Base-by-base conservation (phyloP, 2,797 vertebrate species). In the Rhinatrema bivittatum region DNA sequence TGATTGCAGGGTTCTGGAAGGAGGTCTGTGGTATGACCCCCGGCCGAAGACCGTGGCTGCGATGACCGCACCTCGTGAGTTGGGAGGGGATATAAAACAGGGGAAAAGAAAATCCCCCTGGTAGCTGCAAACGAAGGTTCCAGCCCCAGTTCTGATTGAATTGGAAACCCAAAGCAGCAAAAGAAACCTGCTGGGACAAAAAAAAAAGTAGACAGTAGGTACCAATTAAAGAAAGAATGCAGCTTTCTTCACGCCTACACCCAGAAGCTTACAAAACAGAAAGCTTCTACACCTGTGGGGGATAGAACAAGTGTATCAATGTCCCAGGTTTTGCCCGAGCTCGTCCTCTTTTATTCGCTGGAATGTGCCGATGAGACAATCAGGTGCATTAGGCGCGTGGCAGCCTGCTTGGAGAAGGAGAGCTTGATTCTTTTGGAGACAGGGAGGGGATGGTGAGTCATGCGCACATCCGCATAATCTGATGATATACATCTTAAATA, bases 261-360 rank as follows among this genome's bases (percentile, higher is more conserved):
- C 74, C 79, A 75, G 64, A 56, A 79, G 74, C 65, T 65, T 70
- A 72, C 63, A 65, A 72, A 78, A 84, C 82, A 77, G 71, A 68
- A 82, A 74, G 70, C 77, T 86, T 82, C 85, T 93, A 93, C 92
- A 95, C 92, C 92, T 95, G 92, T 71, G 87, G 85, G 86, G n/a
- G 81, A 81, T 80, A 72, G 89, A 94, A 95, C 92, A 95, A 95
- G 92, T 95, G 92, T 94, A 92, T 89, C 87, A 90, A 87, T 89
- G 90, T 91, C 85, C 86, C 41, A 56, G 39, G 73, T 77, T 76
- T 46, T 91, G 92, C 83, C 86, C 69, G 7, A 49, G 86, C 92
- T 87, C 85, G 92, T 83, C 68, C 1, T 37, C 66, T 47, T 77
- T 76, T 82, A 76, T 71, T 69, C 76, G 74, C 73, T 87, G 90